These are phyloP conservation scores for Platichthys stellatus DNA, from an alignment of 2,113 vertebrate species.

Conservation along the genomic window DNA sequence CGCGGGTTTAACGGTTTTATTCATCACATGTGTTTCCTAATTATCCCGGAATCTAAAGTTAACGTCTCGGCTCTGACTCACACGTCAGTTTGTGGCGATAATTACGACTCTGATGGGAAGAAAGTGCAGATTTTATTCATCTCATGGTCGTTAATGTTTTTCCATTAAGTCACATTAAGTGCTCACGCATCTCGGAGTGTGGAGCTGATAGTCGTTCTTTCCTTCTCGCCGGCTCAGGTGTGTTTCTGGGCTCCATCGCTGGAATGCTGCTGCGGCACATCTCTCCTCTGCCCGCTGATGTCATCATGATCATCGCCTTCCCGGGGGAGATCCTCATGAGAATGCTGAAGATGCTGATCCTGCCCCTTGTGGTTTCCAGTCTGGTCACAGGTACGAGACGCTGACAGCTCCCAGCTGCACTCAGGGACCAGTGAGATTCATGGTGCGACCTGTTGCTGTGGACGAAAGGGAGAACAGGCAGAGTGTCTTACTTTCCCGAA, in stretches of 20 bases:
- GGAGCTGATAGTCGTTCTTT: no score
- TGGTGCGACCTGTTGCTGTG: not conserved
- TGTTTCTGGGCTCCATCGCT: slow-evolving; percentile 90
- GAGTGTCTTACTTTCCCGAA: no score
- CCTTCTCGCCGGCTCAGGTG: slow-evolving; percentile 80
- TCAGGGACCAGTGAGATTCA: not conserved
- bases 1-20: not conserved
- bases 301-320: slow-evolving; percentile 94
- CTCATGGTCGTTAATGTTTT: no score
- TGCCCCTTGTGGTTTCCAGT: slow-evolving; percentile 97
- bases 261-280: slow-evolving; percentile 91
- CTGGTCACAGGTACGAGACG: slow-evolving; percentile 92
- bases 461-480: no score
- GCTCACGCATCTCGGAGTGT: not conserved
- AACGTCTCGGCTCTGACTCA: no score
- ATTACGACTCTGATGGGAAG: slow-evolving; percentile 5
- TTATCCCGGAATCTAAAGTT: not conserved
- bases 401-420: slow-evolving; percentile 14
- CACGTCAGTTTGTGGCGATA: not conserved
- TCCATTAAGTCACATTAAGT: not conserved
- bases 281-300: slow-evolving; percentile 91
- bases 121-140: no score
- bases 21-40: not conserved
- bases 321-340: slow-evolving; percentile 99
- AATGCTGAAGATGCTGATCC: slow-evolving; percentile 99